Evolutionary conservation across 2,797 vertebrate species (phyloP).

Genomic region (Trichosurus vulpecula): DNA sequence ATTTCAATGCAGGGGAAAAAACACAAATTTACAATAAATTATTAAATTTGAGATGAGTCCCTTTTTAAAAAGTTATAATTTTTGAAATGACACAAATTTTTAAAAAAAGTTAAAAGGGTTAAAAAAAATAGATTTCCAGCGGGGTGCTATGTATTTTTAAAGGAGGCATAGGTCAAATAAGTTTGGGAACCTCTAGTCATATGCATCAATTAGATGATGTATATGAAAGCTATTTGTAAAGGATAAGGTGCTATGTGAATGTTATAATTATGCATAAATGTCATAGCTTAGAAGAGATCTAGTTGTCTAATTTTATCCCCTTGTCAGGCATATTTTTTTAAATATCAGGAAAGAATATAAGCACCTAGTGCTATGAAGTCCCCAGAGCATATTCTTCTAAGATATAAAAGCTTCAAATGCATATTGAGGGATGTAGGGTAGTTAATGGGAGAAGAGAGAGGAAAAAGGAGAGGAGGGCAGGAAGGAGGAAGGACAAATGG

Average conservation of each 20-base stretch:
- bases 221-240: neutral
- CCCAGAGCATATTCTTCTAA: neutral
- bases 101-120: no score
- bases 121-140: no score
- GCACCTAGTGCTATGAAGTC: neutral
- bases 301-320: neutral
- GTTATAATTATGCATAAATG: neutral
- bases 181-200: no score
- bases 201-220: neutral
- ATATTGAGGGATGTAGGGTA: neutral
- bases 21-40: no score
- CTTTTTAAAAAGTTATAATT: no score
- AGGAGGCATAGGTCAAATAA: no score
- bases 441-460: neutral
- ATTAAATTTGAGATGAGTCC: no score
- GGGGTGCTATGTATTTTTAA: no score
- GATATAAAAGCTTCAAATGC: neutral
- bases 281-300: neutral
- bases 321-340: neutral
- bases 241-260: neutral
- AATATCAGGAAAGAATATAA: neutral
- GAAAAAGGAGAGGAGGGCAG: neutral
- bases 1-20: no score
- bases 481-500: neutral
- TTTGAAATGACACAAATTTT: no score